Evolutionary conservation across 2,888 invertebrate species (phyloP).

Genomic region (Xylocampa areola): DNA sequence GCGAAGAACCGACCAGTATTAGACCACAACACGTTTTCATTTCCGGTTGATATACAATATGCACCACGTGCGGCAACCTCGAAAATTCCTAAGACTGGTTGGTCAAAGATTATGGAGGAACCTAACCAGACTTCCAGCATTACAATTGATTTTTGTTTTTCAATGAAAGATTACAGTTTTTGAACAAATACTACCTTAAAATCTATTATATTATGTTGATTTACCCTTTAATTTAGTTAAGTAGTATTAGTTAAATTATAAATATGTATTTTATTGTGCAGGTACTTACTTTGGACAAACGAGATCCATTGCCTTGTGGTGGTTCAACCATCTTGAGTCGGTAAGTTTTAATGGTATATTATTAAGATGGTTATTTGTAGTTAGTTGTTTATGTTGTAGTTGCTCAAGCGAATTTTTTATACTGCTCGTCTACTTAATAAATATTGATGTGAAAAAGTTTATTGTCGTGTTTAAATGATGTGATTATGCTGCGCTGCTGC

Average conservation of each 20-base stretch:
- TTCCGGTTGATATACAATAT: too few relatives aligned
- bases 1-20: too few relatives aligned
- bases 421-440: constrained; percentile 19
- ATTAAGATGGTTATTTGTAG: constrained; percentile 31
- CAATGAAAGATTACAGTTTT: too few relatives aligned
- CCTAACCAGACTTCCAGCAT: too few relatives aligned
- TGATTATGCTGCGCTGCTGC: constrained; percentile 63
- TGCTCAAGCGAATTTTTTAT: constrained; percentile 64
- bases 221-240: neutral
- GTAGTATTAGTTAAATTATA: neutral
- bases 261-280: constrained; percentile 38
- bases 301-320: constrained; percentile 9
- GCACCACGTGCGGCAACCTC: too few relatives aligned
- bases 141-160: too few relatives aligned
- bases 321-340: constrained; percentile 10
- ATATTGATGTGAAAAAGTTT: constrained; percentile 48
- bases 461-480: constrained; percentile 45
- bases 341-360: constrained; percentile 49
- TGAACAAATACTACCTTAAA: too few relatives aligned
- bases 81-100: too few relatives aligned
- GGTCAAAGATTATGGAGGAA: too few relatives aligned
- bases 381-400: constrained; percentile 41
- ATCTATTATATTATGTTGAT: neutral
- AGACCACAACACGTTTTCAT: too few relatives aligned
- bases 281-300: constrained; percentile 26